Evolutionary conservation across 2,113 vertebrate genomes (phyloP).

Genomic region (Hyperopisus bebe): DNA sequence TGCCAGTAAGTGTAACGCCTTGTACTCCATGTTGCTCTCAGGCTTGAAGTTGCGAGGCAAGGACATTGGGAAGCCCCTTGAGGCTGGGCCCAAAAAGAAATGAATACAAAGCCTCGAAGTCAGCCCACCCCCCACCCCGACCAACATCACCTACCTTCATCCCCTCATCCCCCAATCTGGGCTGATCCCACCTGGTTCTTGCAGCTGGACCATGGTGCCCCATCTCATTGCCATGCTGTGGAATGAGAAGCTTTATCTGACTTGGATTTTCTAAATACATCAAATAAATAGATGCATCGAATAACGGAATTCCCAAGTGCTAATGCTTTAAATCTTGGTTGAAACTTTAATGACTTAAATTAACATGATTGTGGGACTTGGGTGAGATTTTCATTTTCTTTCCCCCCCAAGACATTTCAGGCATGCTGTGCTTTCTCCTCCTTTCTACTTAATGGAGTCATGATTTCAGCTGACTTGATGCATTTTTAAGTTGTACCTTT

Average conservation of each 20-base stretch:
- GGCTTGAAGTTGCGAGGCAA: slow-evolving; percentile 76
- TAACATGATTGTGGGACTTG: neutral
- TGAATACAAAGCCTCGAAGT: slow-evolving; percentile 77
- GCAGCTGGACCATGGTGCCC: slow-evolving; percentile 4
- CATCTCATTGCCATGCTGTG: slow-evolving; percentile 1
- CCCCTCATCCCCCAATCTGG: slow-evolving; percentile 2
- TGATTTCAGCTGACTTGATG: slow-evolving; percentile 8
- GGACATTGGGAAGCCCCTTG: slow-evolving; percentile 73
- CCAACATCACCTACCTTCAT: neutral
- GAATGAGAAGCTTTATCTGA: slow-evolving; percentile 18
- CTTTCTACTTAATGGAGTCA: neutral
- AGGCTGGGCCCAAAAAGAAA: slow-evolving; percentile 66
- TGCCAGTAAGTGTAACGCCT: neutral
- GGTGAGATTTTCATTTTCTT: neutral
- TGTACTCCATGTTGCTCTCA: slow-evolving; percentile 29
- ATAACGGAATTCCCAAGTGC: slow-evolving; percentile 12
- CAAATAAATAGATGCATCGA: neutral
- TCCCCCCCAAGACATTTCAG: neutral
- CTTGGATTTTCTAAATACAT: slow-evolving; percentile 8
- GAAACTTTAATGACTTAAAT: neutral
- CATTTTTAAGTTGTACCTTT: slow-evolving; percentile 15
- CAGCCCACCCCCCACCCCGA: neutral
- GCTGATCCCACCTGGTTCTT: slow-evolving; percentile 18
- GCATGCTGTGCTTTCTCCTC: neutral
- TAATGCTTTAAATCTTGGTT: neutral